These are phyloP conservation scores for Aphelocoma californica DNA, from an alignment of 2,797 vertebrate genomes.

Conservation along the genomic window DNA sequence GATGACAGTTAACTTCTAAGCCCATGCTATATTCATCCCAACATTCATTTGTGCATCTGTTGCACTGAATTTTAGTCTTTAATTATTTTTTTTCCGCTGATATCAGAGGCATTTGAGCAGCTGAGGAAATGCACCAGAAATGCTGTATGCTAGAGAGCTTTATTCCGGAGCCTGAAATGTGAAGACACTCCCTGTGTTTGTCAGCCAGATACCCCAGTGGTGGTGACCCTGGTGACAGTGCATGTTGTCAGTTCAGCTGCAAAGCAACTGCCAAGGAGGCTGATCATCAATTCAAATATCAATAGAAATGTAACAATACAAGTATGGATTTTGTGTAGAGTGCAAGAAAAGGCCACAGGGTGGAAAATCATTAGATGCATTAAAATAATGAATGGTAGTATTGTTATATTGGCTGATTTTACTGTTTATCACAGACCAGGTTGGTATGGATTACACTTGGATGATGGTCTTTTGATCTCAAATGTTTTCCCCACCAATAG, in stretches of 20 bases:
- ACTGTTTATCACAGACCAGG: background rate
- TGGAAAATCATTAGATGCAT: background rate
- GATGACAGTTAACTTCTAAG: conserved; percentile 57
- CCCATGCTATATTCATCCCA: conserved; percentile 29
- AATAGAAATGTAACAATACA: background rate
- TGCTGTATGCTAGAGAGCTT: background rate
- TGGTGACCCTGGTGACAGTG: background rate
- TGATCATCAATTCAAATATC: background rate
- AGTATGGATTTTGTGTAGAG: background rate
- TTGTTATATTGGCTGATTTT: background rate
- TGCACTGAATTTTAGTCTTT: conserved; percentile 38
- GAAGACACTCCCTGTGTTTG: background rate
- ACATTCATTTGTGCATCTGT: conserved; percentile 60
- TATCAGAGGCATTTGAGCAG: conserved; percentile 23
- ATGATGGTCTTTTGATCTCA: conserved; percentile 18
- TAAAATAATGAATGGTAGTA: background rate
- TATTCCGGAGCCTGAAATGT: background rate
- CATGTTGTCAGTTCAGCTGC: background rate
- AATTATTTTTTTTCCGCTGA: background rate
- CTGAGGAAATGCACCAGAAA: conserved; percentile 18
- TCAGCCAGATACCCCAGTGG: background rate
- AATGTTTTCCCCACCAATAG: background rate
- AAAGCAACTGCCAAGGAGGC: background rate
- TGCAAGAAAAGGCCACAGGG: background rate
- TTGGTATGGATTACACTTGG: background rate